phyloP scores from a whole-genome alignment of 2,113 vertebrate genomes.

The Gopherus flavomarginatus region DNA sequence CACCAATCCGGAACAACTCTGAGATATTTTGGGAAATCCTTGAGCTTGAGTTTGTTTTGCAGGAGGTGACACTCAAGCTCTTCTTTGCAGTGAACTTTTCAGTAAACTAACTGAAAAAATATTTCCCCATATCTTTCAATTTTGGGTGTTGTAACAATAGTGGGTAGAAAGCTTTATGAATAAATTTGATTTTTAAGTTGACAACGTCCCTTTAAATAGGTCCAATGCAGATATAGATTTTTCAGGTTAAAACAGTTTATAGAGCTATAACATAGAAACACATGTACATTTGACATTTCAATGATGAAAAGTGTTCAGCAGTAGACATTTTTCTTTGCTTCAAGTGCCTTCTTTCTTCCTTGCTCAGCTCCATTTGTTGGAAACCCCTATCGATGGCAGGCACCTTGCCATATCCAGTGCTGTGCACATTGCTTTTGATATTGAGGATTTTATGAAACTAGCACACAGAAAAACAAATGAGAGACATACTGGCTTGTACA shows the following conservation, averaged over 20 bases:
- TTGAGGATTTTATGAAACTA: background rate
- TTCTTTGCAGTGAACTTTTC: background rate
- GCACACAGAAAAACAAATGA: background rate
- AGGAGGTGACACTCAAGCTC: background rate
- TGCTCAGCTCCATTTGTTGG: background rate
- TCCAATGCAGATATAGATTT: background rate
- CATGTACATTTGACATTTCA: background rate
- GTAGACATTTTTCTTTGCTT: background rate
- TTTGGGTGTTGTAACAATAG: accelerated
- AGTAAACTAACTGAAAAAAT: background rate
- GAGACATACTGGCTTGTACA: background rate
- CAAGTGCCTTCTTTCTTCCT: too few species aligned
- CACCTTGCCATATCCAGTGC: accelerated
- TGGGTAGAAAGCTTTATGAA: background rate
- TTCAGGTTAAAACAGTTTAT: background rate
- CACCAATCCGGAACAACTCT: background rate
- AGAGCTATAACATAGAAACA: background rate
- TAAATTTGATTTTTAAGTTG: background rate
- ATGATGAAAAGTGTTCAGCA: background rate
- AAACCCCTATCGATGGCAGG: background rate
- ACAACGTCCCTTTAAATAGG: background rate
- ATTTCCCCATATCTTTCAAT: background rate
- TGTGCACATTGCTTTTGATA: background rate
- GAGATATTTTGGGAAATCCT: background rate
- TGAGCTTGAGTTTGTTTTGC: background rate